Base-by-base conservation (phyloP, 2,113 vertebrate species). In the Rhegmatorhina hoffmannsi region DNA sequence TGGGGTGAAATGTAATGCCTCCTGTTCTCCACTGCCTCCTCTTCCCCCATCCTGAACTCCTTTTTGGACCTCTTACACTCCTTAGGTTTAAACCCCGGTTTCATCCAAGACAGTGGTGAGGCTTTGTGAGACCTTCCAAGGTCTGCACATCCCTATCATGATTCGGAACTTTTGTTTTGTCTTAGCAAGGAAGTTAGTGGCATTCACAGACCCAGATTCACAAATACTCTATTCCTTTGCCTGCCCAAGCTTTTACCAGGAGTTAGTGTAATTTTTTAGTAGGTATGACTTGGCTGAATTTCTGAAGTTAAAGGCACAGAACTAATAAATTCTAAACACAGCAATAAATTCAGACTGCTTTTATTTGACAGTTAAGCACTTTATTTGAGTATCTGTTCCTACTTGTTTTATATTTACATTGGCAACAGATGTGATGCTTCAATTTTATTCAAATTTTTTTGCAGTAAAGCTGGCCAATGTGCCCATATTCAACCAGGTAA, bases 301-400 rank as follows among this genome's bases (percentile, higher is more conserved):
- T 69, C 70, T 6, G 3, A 69, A 69, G 21, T 13, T 66, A 88
- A 92, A 92, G 16, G 9, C 43, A 70, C 34, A 73, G 16, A 73
- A 44, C 26, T 31, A 70, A 81, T 40, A 80, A 49, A 76, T 88
- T 47, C 33, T 74, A 55, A 80, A 43, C 15, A 38, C 34, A 63
- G 18, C 16, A 75, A 72, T 79, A 82, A 78, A 63, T 89, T 87
- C 66, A 89, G 26, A 38, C 58, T 91, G 36, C 17, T 31, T 77
- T 95, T 95, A 63, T 72, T 85, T 78, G 79, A 26, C 33, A 60
- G 21, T 68, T 89, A 82, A 40, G 29, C 19, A 52, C 36, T 84
- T 95, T 74, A 53, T 86, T 58, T 67, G 34, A 52, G 47, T 26
- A 20, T 78, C 60, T 33, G 4, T 72, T 87, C 33, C 46, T 87